phyloP scores from a whole-genome alignment of 2,888 invertebrate genomes.

The Chymomyza procnemis region DNA sequence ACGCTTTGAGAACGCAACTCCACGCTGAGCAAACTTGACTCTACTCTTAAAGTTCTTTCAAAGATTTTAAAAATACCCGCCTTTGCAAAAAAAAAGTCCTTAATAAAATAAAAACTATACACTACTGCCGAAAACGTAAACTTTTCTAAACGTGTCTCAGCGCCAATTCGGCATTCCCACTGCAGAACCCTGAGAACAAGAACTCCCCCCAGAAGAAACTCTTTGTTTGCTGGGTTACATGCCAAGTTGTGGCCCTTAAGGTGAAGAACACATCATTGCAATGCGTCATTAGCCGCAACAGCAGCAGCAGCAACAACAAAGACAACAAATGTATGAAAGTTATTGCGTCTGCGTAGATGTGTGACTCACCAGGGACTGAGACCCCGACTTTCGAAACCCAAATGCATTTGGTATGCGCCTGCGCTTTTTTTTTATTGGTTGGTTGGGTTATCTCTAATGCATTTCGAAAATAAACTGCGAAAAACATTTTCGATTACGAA shows the following conservation, averaged over 20 bases:
- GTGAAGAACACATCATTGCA: constrained; percentile 47
- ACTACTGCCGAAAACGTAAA: no score
- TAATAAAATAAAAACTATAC: no score
- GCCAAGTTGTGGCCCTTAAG: constrained; percentile 18
- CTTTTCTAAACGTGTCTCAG: no score
- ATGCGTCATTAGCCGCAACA: constrained; percentile 26
- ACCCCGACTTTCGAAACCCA: not conserved
- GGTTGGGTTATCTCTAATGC: not conserved
- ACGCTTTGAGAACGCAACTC: no score
- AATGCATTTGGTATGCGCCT: constrained; percentile 10
- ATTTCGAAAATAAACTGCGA: no score
- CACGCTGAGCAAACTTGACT: no score
- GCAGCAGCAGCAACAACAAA: constrained; percentile 5
- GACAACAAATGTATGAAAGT: constrained; percentile 33
- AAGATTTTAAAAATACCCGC: no score
- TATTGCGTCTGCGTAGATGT: constrained; percentile 47
- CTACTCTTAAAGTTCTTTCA: no score
- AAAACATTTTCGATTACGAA: no score
- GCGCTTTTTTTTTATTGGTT: not conserved
- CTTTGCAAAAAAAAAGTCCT: no score
- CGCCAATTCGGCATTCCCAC: no score
- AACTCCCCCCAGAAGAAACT: constrained; percentile 10
- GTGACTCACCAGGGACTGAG: constrained; percentile 32
- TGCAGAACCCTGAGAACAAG: no score
- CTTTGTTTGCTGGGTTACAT: constrained; percentile 17